Evolutionary conservation across 2,888 invertebrate genomes (phyloP), one percentile per base, ranked within the genome.

Genomic region (Hemicrepidius hirtus): DNA sequence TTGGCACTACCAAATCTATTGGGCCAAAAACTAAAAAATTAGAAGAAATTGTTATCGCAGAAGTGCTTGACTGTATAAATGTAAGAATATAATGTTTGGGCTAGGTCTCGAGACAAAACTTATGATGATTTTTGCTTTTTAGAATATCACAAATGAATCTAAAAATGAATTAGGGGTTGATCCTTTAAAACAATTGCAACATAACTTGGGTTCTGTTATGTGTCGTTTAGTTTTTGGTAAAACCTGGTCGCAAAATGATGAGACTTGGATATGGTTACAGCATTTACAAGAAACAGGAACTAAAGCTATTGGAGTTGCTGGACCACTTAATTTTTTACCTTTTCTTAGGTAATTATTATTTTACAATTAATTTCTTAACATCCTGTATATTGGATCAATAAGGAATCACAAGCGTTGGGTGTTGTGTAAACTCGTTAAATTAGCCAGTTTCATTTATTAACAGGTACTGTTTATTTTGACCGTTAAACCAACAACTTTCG

Each of bases 281-380:
- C 87, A 92, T 78, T 87, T 95, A 62, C 95, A 96, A 84, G 95
- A 95, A 82, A 94, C 95, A 84, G 96, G 96, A 0, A 92, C 94
- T 59, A 93, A 94, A 82, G 90, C 92, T 80, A 93, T 97, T 82
- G 95, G 95, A 0, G 91, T 97, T 1, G 93, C 95, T 0, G 95
- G 94, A 1, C 91, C 93, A 10, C 89, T 96, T 1, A 97, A 97
- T 85, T 97, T 96, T 85, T 87, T 97, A 75, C 95, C 97, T 12
- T 92, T 93, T 82, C 85, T 96, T 49, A 91, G 94, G 92, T 94
- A 82, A 2, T 24, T 24, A n/a, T 24, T 24, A 24, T 24, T 24
- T 24, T 24, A 24, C 24, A 24, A 24, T 24, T 5, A 24, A 24
- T 2, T 24, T 24, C 2, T 24, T 24, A 3, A 24, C 24, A 24